Conservation (phyloP, 2,113 vertebrate species). For the Cheirogaleus medius region DNA sequence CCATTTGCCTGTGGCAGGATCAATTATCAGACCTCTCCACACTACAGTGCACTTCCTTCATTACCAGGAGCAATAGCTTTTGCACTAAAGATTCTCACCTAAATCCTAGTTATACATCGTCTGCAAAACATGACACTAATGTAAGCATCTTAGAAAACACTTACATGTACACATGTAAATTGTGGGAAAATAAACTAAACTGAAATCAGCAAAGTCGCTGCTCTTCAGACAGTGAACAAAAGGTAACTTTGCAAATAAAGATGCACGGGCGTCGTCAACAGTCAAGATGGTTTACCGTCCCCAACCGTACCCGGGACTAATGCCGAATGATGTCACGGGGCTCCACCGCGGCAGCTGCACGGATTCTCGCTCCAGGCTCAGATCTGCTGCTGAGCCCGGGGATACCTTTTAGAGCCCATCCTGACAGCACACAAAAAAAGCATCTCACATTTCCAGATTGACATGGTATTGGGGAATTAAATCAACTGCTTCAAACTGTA, state of each 20-base stretch:
- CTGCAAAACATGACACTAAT: conserved; percentile 75
- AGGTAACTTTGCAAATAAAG: neutral
- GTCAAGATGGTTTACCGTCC: neutral
- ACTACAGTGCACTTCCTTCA: neutral
- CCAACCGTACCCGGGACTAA: neutral
- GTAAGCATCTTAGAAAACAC: conserved; percentile 80
- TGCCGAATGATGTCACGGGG: neutral
- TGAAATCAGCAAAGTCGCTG: neutral
- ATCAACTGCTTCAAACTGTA: neutral
- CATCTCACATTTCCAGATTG: neutral
- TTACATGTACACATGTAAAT: conserved; percentile 74
- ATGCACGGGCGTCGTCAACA: neutral
- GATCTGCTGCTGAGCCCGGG: neutral
- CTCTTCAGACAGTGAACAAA: conserved; percentile 40
- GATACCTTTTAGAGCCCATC: neutral
- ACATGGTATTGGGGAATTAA: neutral
- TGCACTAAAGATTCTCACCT: conserved; percentile 74
- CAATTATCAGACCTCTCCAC: conserved; percentile 40
- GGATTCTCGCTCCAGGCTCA: neutral
- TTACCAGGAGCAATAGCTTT: conserved; percentile 59
- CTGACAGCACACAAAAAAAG: neutral
- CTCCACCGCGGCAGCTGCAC: fast-evolving
- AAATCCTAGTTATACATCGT: conserved; percentile 64
- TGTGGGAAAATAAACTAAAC: conserved; percentile 54
- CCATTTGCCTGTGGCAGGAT: neutral